phyloP scores from a whole-genome alignment of 2,797 vertebrate species.

The Remorina albescens region DNA sequence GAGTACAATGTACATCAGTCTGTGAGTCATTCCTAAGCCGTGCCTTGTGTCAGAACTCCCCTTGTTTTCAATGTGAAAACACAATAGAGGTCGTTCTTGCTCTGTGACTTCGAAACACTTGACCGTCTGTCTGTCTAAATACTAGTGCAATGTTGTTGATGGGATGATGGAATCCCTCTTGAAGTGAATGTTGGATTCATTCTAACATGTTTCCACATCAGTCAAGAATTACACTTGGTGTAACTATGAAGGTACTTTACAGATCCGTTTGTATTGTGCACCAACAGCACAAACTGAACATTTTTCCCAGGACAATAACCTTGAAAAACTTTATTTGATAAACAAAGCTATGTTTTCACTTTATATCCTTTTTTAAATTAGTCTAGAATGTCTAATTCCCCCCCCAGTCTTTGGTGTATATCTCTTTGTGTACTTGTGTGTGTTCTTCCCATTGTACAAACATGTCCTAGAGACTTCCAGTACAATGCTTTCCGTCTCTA shows the following conservation, averaged over 20 bases:
- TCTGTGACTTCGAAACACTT: slow-evolving; percentile 73
- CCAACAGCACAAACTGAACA: neutral
- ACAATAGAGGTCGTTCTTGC: slow-evolving; percentile 79
- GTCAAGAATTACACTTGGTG: slow-evolving; percentile 43
- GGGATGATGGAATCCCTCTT: slow-evolving; percentile 72
- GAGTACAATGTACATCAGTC: slow-evolving; percentile 74
- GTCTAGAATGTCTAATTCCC: slow-evolving; percentile 16
- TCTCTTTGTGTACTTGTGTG: slow-evolving; percentile 29
- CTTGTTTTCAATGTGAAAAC: slow-evolving; percentile 77
- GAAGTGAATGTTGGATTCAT: slow-evolving; percentile 72
- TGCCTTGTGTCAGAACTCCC: slow-evolving; percentile 67
- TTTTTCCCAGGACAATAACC: slow-evolving; percentile 1
- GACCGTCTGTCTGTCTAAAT: slow-evolving; percentile 69
- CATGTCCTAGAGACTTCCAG: slow-evolving; percentile 76
- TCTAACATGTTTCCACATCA: slow-evolving; percentile 59
- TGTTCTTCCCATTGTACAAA: slow-evolving; percentile 63
- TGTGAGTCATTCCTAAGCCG: slow-evolving; percentile 77
- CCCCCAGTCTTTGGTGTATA: slow-evolving; percentile 4
- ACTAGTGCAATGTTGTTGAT: slow-evolving; percentile 72
- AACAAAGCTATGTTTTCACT: slow-evolving; percentile 14
- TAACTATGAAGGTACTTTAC: slow-evolving; percentile 4
- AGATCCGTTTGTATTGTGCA: slow-evolving; percentile 1
- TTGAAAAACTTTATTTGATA: slow-evolving; percentile 27
- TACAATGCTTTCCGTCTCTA: slow-evolving; percentile 79
- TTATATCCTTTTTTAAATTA: slow-evolving; percentile 18